Conservation (phyloP, 2,797 vertebrate genomes). For the Phaenicophaeus curvirostris region DNA sequence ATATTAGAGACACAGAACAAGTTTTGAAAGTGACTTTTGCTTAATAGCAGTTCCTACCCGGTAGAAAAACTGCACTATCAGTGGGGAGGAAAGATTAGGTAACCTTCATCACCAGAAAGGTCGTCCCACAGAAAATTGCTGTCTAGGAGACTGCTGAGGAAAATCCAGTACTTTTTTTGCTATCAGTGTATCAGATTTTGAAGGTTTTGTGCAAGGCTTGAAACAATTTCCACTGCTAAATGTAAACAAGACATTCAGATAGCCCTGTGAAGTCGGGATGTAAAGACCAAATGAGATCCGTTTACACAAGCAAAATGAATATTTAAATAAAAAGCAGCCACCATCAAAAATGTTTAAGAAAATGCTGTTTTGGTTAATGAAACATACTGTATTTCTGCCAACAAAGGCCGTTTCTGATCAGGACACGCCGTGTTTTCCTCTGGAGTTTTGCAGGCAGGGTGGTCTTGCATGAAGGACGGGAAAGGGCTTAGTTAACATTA, state of each 20-base stretch:
- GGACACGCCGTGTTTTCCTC: conserved; percentile 42
- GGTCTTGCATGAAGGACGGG: conserved; percentile 68
- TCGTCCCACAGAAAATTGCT: neutral
- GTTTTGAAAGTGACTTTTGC: neutral
- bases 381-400: conserved; percentile 61
- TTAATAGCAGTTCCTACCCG: neutral
- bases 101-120: neutral
- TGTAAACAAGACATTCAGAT: conserved; percentile 59
- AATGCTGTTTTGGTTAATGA: conserved; percentile 71
- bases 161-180: neutral
- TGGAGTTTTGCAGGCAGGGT: conserved; percentile 71
- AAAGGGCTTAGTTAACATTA: conserved; percentile 74
- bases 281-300: conserved; percentile 46
- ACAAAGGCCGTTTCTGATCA: conserved; percentile 74
- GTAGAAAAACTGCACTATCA: neutral
- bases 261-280: conserved; percentile 40
- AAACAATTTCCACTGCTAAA: conserved; percentile 66
- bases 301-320: conserved; percentile 70
- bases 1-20: neutral
- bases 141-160: neutral
- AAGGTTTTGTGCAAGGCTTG: conserved; percentile 55
- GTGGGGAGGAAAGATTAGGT: neutral
- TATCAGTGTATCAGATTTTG: conserved; percentile 16
- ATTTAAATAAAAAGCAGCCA: conserved; percentile 76
- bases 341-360: conserved; percentile 61